Conservation (phyloP, 2,797 vertebrate genomes). For the Pipistrellus pygmaeus region DNA sequence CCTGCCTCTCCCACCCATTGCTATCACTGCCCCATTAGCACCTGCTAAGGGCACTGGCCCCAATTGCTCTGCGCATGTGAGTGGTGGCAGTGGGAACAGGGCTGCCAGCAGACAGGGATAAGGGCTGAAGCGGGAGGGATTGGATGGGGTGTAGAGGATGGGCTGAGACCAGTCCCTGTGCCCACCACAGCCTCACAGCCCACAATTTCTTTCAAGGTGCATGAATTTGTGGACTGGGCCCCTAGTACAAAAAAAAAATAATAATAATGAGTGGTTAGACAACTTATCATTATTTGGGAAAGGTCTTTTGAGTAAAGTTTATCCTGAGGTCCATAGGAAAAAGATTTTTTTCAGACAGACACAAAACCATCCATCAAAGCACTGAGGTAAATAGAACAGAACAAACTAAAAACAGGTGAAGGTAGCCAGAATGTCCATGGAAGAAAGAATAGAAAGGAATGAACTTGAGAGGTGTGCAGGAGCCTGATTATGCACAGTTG, state of each 20-base stretch:
- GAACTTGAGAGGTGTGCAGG: background rate
- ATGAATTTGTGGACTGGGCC: no score
- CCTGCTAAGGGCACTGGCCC: no score
- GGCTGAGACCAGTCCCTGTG: no score
- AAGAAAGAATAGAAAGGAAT: background rate
- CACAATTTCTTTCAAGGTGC: no score
- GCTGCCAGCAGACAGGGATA: no score
- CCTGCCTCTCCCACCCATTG: no score
- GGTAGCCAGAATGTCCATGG: background rate
- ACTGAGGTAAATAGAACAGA: background rate
- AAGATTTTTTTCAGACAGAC: background rate
- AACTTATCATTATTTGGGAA: background rate
- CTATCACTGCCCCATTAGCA: no score
- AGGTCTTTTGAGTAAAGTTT: background rate
- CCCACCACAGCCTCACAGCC: no score
- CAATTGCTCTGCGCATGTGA: no score
- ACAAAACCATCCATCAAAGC: background rate
- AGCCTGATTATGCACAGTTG: background rate
- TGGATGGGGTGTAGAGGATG: no score
- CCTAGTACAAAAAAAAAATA: background rate
- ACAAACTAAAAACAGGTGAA: background rate
- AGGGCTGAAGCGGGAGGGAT: fast-evolving
- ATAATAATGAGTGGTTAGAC: background rate
- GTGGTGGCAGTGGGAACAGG: no score
- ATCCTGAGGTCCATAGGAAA: background rate